phyloP scores from a whole-genome alignment of 2,113 vertebrate species.

The Trochalopteron elliotii region DNA sequence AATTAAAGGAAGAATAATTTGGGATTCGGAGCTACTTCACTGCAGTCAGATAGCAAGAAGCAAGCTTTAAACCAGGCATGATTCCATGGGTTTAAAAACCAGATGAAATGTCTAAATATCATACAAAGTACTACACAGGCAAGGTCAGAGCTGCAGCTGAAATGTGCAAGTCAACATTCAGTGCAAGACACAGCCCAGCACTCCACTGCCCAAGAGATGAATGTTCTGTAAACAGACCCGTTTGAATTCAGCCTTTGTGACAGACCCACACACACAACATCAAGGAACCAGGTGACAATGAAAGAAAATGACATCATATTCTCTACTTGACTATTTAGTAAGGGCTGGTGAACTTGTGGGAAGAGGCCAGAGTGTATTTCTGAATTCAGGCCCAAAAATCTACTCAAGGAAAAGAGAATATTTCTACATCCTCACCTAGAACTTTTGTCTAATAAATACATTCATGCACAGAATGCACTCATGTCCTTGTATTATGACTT shows the following conservation, averaged over 20 bases:
- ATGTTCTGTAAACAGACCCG: not conserved
- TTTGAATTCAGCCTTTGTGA: not conserved
- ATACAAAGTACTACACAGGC: not conserved
- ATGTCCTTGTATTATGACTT: not conserved
- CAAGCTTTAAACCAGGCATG: not conserved
- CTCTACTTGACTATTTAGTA: not conserved
- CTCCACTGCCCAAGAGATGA: not conserved
- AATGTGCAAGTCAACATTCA: not conserved
- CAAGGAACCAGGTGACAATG: not conserved
- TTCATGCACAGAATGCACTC: not conserved
- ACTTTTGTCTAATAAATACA: not conserved
- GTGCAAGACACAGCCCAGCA: not conserved
- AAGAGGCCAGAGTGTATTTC: not conserved
- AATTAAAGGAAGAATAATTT: not conserved
- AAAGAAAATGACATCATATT: not conserved
- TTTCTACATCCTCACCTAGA: not conserved
- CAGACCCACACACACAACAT: not conserved
- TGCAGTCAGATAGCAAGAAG: not conserved
- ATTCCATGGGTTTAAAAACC: not conserved
- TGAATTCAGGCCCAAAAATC: not conserved
- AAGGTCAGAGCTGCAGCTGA: not conserved
- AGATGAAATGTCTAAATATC: not conserved
- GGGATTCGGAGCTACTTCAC: not conserved
- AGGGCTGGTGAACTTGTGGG: not conserved
- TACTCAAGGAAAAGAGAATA: not conserved